Percentiles rank a stretch among this genome's conserved stretches.
Evolutionary conservation across 2,797 vertebrate genomes (phyloP).

Genomic region (Heteromormyrus szaboi): DNA sequence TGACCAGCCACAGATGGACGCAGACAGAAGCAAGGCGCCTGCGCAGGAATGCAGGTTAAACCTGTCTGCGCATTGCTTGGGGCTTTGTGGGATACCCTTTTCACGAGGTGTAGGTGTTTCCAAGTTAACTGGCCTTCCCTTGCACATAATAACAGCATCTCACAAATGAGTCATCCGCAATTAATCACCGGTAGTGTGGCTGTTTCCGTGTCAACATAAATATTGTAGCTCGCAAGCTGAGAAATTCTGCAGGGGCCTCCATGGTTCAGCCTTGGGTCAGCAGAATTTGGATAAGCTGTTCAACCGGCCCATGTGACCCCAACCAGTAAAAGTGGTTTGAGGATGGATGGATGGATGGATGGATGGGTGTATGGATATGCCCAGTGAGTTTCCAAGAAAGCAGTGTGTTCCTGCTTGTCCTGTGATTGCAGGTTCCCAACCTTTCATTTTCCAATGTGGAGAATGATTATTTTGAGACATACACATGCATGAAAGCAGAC

Average conservation of each 20-base stretch:
- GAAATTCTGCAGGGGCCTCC: not conserved
- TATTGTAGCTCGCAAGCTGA: not conserved
- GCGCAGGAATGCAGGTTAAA: constrained; percentile 64
- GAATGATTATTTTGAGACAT: not conserved
- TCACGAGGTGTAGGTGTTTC: not conserved
- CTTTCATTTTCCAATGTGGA: not conserved
- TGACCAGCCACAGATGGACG: constrained; percentile 69
- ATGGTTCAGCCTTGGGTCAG: not conserved
- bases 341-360: not conserved
- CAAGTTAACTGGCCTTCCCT: not conserved
- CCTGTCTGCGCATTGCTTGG: not conserved
- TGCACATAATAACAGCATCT: not conserved
- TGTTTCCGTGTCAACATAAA: not conserved
- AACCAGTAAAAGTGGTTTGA: not conserved
- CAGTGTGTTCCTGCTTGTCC: not conserved
- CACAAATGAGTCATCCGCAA: not conserved
- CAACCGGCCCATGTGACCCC: not conserved
- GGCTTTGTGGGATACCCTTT: not conserved
- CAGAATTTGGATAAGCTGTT: not conserved
- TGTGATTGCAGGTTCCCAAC: not conserved
- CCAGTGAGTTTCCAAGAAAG: not conserved
- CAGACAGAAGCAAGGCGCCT: constrained; percentile 60
- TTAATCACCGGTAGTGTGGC: not conserved
- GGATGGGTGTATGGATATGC: not conserved
- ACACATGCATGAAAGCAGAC: not conserved